phyloP scores from a whole-genome alignment of 2,888 invertebrate genomes.

The Cataglyphis cursor region DNA sequence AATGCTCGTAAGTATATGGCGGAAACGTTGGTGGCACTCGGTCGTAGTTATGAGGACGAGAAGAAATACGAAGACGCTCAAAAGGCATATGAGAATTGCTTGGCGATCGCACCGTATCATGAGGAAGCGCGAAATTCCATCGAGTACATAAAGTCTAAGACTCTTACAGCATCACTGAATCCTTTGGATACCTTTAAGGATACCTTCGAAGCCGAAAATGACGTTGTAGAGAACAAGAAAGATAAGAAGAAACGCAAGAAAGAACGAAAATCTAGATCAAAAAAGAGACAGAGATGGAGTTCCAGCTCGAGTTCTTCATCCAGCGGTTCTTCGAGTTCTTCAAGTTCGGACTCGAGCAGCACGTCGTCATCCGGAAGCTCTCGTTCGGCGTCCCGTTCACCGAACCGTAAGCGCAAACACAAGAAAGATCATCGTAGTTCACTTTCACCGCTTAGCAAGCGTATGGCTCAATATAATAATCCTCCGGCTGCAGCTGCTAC shows the following conservation, averaged over 20 bases:
- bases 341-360: slow-evolving; percentile 89
- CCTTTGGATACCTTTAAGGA: slow-evolving; percentile 82
- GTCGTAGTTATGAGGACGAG: slow-evolving; percentile 95
- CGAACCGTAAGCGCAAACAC: slow-evolving; percentile 79
- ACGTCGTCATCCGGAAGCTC: slow-evolving; percentile 87
- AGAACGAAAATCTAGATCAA: slow-evolving; percentile 86
- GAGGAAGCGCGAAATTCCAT: slow-evolving; percentile 95
- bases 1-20: slow-evolving; percentile 98
- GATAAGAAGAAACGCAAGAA: slow-evolving; percentile 87
- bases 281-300: slow-evolving; percentile 86
- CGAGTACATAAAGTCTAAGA: slow-evolving; percentile 93
- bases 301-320: slow-evolving; percentile 91
- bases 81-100: slow-evolving; percentile 94
- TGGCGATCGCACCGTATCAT: slow-evolving; percentile 94
- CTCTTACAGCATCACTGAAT: slow-evolving; percentile 80
- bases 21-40: slow-evolving; percentile 96
- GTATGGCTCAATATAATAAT: slow-evolving; percentile 94
- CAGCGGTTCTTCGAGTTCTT: slow-evolving; percentile 90
- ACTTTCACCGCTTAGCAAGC: slow-evolving; percentile 93
- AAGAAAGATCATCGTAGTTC: slow-evolving; percentile 90
- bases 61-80: slow-evolving; percentile 94
- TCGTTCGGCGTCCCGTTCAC: slow-evolving; percentile 84
- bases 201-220: slow-evolving; percentile 83
- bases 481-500: slow-evolving; percentile 88
- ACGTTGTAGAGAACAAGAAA: slow-evolving; percentile 83